Evolutionary conservation across 2,888 invertebrate species (phyloP), one percentile per base, ranked within the genome.

Genomic region (Pammene fasciana): DNA sequence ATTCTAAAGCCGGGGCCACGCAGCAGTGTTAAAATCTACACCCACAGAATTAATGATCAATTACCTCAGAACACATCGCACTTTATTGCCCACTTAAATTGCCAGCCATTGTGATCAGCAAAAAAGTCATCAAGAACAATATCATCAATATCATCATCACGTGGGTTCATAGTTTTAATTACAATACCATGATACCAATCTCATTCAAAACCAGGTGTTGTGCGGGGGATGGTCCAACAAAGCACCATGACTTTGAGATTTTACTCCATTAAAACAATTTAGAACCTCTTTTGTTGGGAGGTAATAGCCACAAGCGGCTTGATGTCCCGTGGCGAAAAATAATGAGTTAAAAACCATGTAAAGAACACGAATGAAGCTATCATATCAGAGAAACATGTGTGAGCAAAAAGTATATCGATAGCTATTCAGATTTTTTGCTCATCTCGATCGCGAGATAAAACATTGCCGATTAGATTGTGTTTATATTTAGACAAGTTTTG

Each of bases 181-280:
- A 86, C 82, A 86, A 82, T 82, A 78, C 79, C 75, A 54, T 76
- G 91, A 90, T 91, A 87, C 81, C 71, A 79, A 87, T 90, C 88
- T 82, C 70, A 82, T 79, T 81, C 78, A 78, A 79, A 78, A 82
- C 89, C 90, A 89, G 90, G 86, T 91, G 91, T 81, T 81, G 76
- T 77, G 72, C 74, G 59, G 73, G 83, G 86, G 86, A 82, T 83
- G 86, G 76, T 79, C 82, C 81, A 83, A 91, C 89, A 91, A 92
- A 85, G 79, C 81, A 81, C 76, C 84, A 86, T 92, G 92, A 92
- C 89, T 91, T 72, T 86, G 79, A 81, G 78, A 84, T 85, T 88
- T 82, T 80, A 75, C 75, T 86, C 87, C 85, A 92, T 91, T 92
- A 92, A 92, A 92, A 92, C 91, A 91, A 91, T 92, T 92, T 90